Evolutionary conservation across 2,797 vertebrate genomes (phyloP).

Genomic region (Tenualosa thibaudeaui): DNA sequence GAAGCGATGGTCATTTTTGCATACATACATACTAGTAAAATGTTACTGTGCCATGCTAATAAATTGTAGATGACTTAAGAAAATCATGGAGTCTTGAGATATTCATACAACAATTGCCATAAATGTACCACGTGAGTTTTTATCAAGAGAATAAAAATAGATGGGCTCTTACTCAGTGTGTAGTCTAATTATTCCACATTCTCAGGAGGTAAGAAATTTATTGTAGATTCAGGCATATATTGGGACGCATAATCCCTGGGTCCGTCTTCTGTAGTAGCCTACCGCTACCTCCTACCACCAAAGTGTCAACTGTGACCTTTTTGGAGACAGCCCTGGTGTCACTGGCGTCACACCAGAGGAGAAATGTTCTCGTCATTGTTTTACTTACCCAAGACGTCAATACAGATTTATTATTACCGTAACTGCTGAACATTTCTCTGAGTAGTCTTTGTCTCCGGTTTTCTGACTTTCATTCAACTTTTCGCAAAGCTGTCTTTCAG

Average conservation of each 20-base stretch:
- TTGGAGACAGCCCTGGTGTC: background rate
- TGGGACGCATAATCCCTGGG: background rate
- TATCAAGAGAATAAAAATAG: background rate
- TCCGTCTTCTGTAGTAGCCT: background rate
- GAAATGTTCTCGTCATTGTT: background rate
- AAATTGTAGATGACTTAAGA: background rate
- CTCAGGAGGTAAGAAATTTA: background rate
- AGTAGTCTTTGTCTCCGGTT: background rate
- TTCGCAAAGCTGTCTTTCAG: background rate
- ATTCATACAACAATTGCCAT: too few relatives aligned
- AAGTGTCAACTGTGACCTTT: background rate
- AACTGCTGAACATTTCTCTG: background rate
- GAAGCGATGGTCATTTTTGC: too few relatives aligned
- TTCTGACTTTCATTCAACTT: background rate
- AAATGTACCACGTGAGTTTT: background rate
- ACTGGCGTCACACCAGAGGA: background rate
- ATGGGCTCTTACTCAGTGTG: background rate
- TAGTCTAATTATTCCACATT: background rate
- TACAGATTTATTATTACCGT: background rate
- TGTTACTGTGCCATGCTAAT: background rate
- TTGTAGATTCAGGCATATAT: background rate
- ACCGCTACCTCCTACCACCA: background rate
- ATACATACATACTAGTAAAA: background rate
- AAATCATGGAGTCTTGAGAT: too few relatives aligned
- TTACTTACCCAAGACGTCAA: background rate